Conservation (phyloP, 2,888 invertebrate species). For the Anarsia innoxiella region DNA sequence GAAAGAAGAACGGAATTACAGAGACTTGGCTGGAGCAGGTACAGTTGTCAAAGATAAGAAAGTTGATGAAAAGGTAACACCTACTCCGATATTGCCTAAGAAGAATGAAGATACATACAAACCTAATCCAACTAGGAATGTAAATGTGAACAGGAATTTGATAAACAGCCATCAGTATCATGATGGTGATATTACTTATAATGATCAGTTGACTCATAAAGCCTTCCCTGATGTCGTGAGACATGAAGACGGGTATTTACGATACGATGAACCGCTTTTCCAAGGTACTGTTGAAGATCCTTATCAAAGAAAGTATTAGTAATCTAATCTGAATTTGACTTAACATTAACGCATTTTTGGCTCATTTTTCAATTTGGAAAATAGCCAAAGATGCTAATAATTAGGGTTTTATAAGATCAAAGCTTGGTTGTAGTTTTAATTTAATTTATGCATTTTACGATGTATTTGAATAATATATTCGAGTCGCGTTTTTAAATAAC, state of each 20-base stretch:
- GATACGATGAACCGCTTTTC: slow-evolving; percentile 62
- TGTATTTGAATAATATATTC: neutral
- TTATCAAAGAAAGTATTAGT: slow-evolving; percentile 62
- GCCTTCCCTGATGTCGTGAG: slow-evolving; percentile 49
- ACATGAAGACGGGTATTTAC: slow-evolving; percentile 52
- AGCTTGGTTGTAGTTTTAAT: too few relatives aligned
- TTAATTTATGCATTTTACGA: too few relatives aligned
- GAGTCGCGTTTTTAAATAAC: slow-evolving; percentile 7
- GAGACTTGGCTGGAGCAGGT: slow-evolving; percentile 58
- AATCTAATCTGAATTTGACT: too few relatives aligned
- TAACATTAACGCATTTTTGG: slow-evolving; percentile 24
- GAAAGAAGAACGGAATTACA: slow-evolving; percentile 64
- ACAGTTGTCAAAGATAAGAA: slow-evolving; percentile 58
- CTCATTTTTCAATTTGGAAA: slow-evolving; percentile 35
- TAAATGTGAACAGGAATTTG: slow-evolving; percentile 42
- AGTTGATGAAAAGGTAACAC: slow-evolving; percentile 61
- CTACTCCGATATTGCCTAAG: slow-evolving; percentile 58
- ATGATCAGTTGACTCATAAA: slow-evolving; percentile 50
- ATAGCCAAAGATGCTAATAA: slow-evolving; percentile 26
- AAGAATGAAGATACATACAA: slow-evolving; percentile 48
- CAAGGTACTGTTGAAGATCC: slow-evolving; percentile 60
- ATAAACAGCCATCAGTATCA: slow-evolving; percentile 69
- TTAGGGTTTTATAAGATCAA: slow-evolving; percentile 5
- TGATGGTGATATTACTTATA: slow-evolving; percentile 41
- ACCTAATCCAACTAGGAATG: slow-evolving; percentile 24